phyloP scores from a whole-genome alignment of 2,797 vertebrate genomes.

The Cossypha caffra region DNA sequence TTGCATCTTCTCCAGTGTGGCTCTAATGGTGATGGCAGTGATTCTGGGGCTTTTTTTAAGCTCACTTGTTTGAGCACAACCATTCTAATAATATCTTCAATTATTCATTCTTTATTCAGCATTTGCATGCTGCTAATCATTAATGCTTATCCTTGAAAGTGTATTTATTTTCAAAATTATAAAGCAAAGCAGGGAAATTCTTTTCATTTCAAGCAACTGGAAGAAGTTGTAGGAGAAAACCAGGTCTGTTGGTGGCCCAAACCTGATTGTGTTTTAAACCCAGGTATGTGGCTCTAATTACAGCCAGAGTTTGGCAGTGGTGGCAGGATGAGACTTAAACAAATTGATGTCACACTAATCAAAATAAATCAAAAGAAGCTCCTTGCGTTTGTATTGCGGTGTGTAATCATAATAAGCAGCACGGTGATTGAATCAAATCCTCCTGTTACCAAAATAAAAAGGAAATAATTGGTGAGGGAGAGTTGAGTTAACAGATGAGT shows the following conservation, averaged over 20 bases:
- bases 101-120: slow-evolving; percentile 47
- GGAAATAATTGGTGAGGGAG: slow-evolving; percentile 82
- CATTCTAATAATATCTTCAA: slow-evolving; percentile 20
- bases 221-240: neutral
- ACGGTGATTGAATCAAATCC: slow-evolving; percentile 74
- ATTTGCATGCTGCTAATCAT: slow-evolving; percentile 5
- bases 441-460: slow-evolving; percentile 76
- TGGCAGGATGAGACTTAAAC: slow-evolving; percentile 79
- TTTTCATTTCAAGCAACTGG: slow-evolving; percentile 53
- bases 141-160: neutral
- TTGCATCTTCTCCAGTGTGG: slow-evolving; percentile 45
- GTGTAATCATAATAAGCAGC: slow-evolving; percentile 74
- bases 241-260: neutral
- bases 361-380: slow-evolving; percentile 75
- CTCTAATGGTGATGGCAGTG: neutral
- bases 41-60: neutral
- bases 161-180: slow-evolving; percentile 47
- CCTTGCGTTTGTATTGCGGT: slow-evolving; percentile 61
- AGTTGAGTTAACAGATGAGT: slow-evolving; percentile 86
- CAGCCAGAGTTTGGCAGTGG: slow-evolving; percentile 71
- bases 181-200: slow-evolving; percentile 20
- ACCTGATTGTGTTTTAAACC: slow-evolving; percentile 44
- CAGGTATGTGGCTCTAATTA: slow-evolving; percentile 65
- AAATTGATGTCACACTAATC: slow-evolving; percentile 71
- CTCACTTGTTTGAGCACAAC: slow-evolving; percentile 61